These are phyloP conservation scores for Pedicia rivosa DNA, from an alignment of 2,888 invertebrate genomes.

Conservation along the genomic window DNA sequence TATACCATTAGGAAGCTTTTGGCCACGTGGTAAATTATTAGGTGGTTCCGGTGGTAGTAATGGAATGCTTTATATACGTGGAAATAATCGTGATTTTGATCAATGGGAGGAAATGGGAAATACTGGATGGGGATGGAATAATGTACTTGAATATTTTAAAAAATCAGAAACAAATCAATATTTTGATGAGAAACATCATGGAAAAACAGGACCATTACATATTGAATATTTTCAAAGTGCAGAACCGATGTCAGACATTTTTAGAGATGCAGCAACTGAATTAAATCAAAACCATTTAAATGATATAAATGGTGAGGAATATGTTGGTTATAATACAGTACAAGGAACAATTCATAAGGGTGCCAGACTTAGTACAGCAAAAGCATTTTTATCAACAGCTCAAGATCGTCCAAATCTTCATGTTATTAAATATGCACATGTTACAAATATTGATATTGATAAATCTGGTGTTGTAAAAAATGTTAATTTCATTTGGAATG, in stretches of 20 bases:
- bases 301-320: slow-evolving; percentile 43
- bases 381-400: slow-evolving; percentile 46
- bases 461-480: background rate
- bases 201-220: slow-evolving; percentile 40
- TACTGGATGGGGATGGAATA: slow-evolving; percentile 50
- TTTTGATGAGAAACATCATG: slow-evolving; percentile 39
- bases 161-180: slow-evolving; percentile 47
- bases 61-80: slow-evolving; percentile 47
- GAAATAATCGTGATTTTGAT: slow-evolving; percentile 43
- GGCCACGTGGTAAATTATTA: slow-evolving; percentile 43
- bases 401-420: slow-evolving; percentile 16
- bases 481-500: slow-evolving; percentile 10
- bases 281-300: slow-evolving; percentile 44
- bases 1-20: slow-evolving; percentile 25
- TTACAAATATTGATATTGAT: slow-evolving; percentile 9
- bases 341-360: slow-evolving; percentile 52
- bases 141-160: slow-evolving; percentile 48
- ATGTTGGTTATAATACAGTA: slow-evolving; percentile 49
- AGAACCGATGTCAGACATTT: slow-evolving; percentile 36
- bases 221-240: slow-evolving; percentile 33
- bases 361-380: slow-evolving; percentile 51
- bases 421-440: slow-evolving; percentile 16
- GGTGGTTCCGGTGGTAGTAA: slow-evolving; percentile 50
- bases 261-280: slow-evolving; percentile 44
- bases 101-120: slow-evolving; percentile 33